Evolutionary conservation across 2,888 invertebrate genomes (phyloP).

Genomic region (Candidula unifasciata): DNA sequence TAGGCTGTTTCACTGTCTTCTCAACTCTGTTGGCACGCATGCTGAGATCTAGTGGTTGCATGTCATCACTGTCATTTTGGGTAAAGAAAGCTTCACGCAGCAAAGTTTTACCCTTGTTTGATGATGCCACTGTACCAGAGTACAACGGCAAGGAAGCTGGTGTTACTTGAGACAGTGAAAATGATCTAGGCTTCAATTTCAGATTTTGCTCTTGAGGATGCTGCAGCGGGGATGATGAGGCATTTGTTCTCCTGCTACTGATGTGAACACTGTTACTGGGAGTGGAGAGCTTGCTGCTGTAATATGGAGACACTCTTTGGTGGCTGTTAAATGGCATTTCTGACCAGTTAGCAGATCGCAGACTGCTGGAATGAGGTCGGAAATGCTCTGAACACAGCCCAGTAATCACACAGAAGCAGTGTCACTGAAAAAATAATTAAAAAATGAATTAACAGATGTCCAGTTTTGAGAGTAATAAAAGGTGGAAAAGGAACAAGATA

Average conservation of each 20-base stretch:
- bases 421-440: too few relatives aligned
- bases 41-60: constrained; percentile 39
- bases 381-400: background rate
- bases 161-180: background rate
- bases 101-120: background rate
- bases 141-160: background rate
- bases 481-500: too few relatives aligned
- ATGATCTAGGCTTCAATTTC: background rate
- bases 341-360: background rate
- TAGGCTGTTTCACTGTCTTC: background rate
- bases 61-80: background rate
- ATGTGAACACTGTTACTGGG: background rate
- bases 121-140: background rate
- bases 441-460: too few relatives aligned
- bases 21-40: background rate
- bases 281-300: background rate
- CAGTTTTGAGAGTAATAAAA: too few relatives aligned
- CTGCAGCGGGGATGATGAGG: background rate
- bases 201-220: background rate
- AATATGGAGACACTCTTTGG: background rate
- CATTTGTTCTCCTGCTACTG: background rate
- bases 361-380: background rate
- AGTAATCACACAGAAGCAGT: background rate
- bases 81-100: background rate
- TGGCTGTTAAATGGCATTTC: constrained; percentile 26